phyloP scores from a whole-genome alignment of 2,113 vertebrate species.

The Solea senegalensis region DNA sequence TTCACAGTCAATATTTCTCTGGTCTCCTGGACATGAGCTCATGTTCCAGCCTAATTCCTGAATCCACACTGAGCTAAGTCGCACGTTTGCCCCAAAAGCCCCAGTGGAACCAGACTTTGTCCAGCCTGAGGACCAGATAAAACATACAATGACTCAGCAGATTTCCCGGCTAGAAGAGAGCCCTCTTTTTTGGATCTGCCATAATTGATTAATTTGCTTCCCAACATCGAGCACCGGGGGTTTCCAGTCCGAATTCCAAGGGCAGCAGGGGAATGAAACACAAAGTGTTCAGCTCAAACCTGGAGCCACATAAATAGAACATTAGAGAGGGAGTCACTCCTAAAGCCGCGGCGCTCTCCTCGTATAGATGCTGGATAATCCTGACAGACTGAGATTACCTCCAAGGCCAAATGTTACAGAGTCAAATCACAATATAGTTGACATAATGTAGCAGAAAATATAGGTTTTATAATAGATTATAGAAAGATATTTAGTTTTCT shows the following conservation, averaged over 20 bases:
- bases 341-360: constrained; percentile 47
- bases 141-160: constrained; percentile 69
- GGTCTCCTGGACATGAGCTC: constrained; percentile 31
- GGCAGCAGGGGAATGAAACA: constrained; percentile 57
- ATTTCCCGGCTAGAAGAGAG: background rate
- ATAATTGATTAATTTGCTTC: constrained; percentile 56
- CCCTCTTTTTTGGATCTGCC: constrained; percentile 36
- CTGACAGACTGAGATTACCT: constrained; percentile 37
- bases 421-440: constrained; percentile 31
- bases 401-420: constrained; percentile 32
- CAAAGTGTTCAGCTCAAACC: constrained; percentile 37
- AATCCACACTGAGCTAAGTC: constrained; percentile 1
- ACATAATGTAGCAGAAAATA: constrained; percentile 18
- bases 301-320: constrained; percentile 61
- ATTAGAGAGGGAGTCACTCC: constrained; percentile 39
- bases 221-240: constrained; percentile 45
- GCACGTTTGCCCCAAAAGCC: constrained; percentile 21
- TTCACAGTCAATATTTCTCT: constrained; percentile 44
- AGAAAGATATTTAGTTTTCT: no score
- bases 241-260: constrained; percentile 68
- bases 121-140: constrained; percentile 32
- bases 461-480: constrained; percentile 4
- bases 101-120: constrained; percentile 38
- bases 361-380: constrained; percentile 54
- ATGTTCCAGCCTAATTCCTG: constrained; percentile 36